phyloP scores from a whole-genome alignment of 2,113 vertebrate species.

The Heterocephalus glaber region DNA sequence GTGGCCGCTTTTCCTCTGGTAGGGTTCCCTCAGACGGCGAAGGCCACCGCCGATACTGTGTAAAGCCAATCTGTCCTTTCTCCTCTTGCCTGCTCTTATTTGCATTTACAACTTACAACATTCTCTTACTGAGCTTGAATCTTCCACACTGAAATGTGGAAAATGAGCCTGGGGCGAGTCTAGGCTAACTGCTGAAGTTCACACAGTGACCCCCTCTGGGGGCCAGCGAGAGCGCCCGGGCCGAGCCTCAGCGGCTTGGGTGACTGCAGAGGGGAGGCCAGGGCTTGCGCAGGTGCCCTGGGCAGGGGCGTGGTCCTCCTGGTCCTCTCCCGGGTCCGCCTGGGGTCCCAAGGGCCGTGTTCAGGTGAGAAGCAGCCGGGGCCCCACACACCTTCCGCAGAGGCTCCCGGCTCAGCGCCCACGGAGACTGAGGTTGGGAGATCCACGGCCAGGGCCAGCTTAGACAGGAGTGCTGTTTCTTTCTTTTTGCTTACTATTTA shows the following conservation, averaged over 20 bases:
- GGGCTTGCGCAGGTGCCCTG: no score
- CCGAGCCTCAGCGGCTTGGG: no score
- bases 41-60: not conserved
- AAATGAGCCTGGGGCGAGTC: not conserved
- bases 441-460: not conserved
- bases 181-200: not conserved
- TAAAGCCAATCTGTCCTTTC: not conserved
- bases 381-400: no score
- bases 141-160: constrained; percentile 9
- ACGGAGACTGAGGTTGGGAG: no score
- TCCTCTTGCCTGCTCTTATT: not conserved
- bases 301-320: no score
- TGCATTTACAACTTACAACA: not conserved
- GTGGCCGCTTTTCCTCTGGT: not conserved
- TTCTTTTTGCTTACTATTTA: not conserved
- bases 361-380: no score
- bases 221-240: no score
- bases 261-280: no score
- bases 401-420: no score
- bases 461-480: not conserved
- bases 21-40: not conserved
- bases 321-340: no score
- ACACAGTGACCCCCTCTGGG: no score
- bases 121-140: constrained; percentile 12
- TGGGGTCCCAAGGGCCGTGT: no score